These are phyloP conservation scores for Dipodomys ordii DNA, from an alignment of 2,113 vertebrate genomes.

Conservation along the genomic window DNA sequence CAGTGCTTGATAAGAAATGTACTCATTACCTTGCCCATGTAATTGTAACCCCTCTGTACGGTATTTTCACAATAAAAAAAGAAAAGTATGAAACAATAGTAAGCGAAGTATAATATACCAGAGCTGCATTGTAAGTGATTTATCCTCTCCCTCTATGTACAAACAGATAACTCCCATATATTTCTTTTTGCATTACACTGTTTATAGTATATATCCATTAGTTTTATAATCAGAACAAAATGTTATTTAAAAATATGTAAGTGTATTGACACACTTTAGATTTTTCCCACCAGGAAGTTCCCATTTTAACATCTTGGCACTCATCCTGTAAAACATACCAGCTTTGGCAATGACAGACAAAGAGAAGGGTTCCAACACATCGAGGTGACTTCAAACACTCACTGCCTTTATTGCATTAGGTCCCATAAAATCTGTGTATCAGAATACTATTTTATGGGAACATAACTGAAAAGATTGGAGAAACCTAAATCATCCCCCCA, in stretches of 20 bases:
- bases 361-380: not conserved
- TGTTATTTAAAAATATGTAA: not conserved
- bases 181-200: not conserved
- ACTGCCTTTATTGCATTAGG: not conserved
- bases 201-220: not conserved
- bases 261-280: not conserved
- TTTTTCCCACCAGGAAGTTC: constrained; percentile 41
- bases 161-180: not conserved
- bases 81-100: not conserved
- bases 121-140: not conserved
- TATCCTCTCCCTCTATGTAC: not conserved
- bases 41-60: no score
- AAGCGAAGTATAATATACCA: not conserved
- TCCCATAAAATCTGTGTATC: constrained; percentile 36
- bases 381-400: not conserved
- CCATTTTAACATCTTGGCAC: constrained; percentile 27
- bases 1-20: no score
- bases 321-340: not conserved
- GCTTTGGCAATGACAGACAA: not conserved
- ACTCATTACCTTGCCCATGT: no score
- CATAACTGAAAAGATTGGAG: constrained; percentile 51
- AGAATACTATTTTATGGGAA: constrained; percentile 13
- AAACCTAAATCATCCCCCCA: not conserved
- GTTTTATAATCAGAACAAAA: constrained; percentile 41
- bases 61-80: no score